Evolutionary conservation across 23 tunicate species (phyloP), one percentile per base, ranked within the genome.

Genomic region (Trididemnum nubilum): DNA sequence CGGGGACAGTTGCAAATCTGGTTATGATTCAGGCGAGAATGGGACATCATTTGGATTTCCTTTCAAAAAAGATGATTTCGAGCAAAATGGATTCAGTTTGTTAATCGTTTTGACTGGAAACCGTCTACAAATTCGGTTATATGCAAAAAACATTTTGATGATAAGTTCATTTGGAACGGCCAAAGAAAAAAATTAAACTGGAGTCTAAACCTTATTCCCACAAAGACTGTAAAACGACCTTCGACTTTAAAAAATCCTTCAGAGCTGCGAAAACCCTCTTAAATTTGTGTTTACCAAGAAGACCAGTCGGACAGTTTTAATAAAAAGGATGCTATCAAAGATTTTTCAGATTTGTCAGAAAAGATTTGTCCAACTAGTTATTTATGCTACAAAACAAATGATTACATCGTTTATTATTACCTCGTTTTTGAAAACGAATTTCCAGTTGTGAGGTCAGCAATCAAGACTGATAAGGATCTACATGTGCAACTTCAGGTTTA

Each of bases 1-100:
- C 33, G 75, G 31, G 4, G 31, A 29, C 23, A 38, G 75, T 7
- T 69, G 75, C 38, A 69, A 69, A 34, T 69, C 38, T 30, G 12
- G 75, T 7, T 69, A 69, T 69, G 38, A 29, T 23, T 29, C 38
- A 7, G 38, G 15, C 38, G 38, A 69, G 4, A 69, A 29, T 30
- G 38, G 3, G 31, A 9, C 38, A 5, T 19, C 65, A 39, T 37
- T 74, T 74, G 27, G 32, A 4, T 74, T 74, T 74, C 65, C 80
- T 3, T 74, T 74, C 19, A 39, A 19, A 22, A 37, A 74, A 28
- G 28, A 24, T 25, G 65, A 74, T 34, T 71, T 71, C 4, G 7
- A 5, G 61, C 29, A 3, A 37, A 74, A 37, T 74, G 80, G 80
- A 74, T 39, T 5, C 24, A 74, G 38, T 69, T 69, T 69, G 75